Evolutionary conservation across 2,888 invertebrate species (phyloP).

Genomic region (Acronicta aceris): DNA sequence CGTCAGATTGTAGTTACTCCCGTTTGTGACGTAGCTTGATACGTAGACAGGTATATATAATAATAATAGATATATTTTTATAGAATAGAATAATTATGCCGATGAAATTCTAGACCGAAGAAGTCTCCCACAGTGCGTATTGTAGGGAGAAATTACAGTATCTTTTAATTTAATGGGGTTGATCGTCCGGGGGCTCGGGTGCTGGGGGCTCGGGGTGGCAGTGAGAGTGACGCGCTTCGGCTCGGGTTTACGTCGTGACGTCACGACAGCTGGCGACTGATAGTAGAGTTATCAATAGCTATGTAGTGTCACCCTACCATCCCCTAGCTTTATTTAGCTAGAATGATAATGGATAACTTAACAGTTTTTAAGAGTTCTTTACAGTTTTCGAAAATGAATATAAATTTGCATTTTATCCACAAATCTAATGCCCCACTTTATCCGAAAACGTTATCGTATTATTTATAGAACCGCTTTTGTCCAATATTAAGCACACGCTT

Average conservation of each 20-base stretch:
- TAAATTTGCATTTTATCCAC: conserved; percentile 23
- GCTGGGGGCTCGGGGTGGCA: conserved; percentile 22
- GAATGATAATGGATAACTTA: conserved; percentile 9
- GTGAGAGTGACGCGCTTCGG: conserved; percentile 74
- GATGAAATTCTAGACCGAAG: conserved; percentile 16
- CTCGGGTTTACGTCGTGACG: conserved; percentile 74
- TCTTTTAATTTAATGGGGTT: conserved; percentile 57
- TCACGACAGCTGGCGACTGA: conserved; percentile 76
- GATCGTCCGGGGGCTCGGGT: conserved; percentile 33
- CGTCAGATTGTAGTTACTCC: too few relatives aligned
- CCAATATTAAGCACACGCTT: conserved; percentile 59
- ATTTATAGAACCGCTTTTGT: conserved; percentile 72
- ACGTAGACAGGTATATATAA: not conserved
- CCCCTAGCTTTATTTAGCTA: conserved; percentile 31
- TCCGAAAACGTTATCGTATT: conserved; percentile 40
- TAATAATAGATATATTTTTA: too few relatives aligned
- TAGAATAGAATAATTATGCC: conserved; percentile 1
- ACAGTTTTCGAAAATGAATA: conserved; percentile 15
- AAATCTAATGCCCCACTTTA: conserved; percentile 41
- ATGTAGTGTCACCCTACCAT: conserved; percentile 21
- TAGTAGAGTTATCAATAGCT: conserved; percentile 69
- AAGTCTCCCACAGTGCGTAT: conserved; percentile 50
- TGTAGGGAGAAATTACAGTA: conserved; percentile 48
- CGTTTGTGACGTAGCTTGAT: not conserved
- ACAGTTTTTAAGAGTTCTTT: conserved; percentile 9